Evolutionary conservation across 2,113 vertebrate genomes (phyloP), one percentile per base, ranked within the genome.

Genomic region (cattle (Bos taurus)): DNA sequence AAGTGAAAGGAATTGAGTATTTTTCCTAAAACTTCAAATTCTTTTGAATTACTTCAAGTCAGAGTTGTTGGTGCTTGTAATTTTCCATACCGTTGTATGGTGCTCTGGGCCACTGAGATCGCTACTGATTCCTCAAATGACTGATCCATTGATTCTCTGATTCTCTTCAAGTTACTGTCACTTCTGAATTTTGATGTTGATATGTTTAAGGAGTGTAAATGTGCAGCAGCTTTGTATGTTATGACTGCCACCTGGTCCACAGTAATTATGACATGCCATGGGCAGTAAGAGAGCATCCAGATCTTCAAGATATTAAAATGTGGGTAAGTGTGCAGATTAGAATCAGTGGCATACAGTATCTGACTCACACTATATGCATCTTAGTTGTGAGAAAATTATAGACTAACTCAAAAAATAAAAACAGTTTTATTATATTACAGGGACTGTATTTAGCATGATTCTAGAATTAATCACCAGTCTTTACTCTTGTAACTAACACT

Each of bases 121-220:
- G 46, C 5, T 89, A 26, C 5, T 40, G 60, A 86, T 15, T 92
- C 33, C 40, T 96, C 78, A 67, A 60, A 94, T 82, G 81, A 92
- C 26, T 21, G 54, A 96, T 64, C 59, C 95, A 83, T 83, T 80
- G 96, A 97, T 97, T 95, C 93, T 96, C 36, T 94, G 86, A 86
- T 93, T 95, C 52, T 86, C 88, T 96, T 96, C 59, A 97, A 94
- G 88, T 94, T 92, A 54, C 88, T 96, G 78, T 97, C 95, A 94
- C 81, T 95, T 95, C 33, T 94, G 77, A 90, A 96, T 97, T 96
- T 92, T 94, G 88, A 94, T 77, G 43, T 95, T 54, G 19, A 82
- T 28, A 36, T 4, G 40, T 95, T 96, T 48, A 90, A 87, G 67
- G 77, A 85, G 64, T 15, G 21, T 89, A 88, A 95, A 90, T 91